A percentile compares a stretch with the other conserved stretches of the same genome.
These are phyloP conservation scores for Eubasilissa regina DNA, from an alignment of 1,140 invertebrate genomes.

Conservation along the genomic window DNA sequence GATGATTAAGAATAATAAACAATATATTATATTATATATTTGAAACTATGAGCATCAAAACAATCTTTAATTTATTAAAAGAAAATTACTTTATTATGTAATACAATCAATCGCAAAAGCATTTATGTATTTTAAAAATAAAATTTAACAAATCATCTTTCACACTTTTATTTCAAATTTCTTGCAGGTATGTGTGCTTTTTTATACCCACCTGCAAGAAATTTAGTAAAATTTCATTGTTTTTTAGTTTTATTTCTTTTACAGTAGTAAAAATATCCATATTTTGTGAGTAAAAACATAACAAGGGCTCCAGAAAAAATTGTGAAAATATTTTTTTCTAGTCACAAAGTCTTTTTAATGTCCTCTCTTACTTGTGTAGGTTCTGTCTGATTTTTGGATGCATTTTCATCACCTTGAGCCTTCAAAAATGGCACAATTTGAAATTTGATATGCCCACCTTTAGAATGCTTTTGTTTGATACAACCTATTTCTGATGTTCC, in stretches of 20 bases:
- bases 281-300: constrained; percentile 40
- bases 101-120: too few relatives aligned
- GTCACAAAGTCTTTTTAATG: constrained; percentile 37
- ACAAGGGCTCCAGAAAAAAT: constrained; percentile 28
- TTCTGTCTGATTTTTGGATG: not conserved
- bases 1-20: too few relatives aligned
- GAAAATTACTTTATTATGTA: too few relatives aligned
- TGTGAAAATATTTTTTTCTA: constrained; percentile 46
- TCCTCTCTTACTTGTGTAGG: constrained; percentile 13
- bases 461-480: constrained; percentile 74
- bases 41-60: too few relatives aligned
- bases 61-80: too few relatives aligned
- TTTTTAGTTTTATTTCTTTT: not conserved
- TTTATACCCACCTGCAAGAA: too few relatives aligned
- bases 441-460: constrained; percentile 74
- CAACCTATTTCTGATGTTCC: constrained; percentile 61
- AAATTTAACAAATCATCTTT: too few relatives aligned
- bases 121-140: too few relatives aligned
- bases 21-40: too few relatives aligned
- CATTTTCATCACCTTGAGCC: constrained; percentile 35
- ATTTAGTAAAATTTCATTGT: not conserved
- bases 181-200: too few relatives aligned
- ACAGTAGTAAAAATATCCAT: constrained; percentile 36
- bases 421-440: constrained; percentile 71
- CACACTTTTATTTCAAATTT: too few relatives aligned